Percentiles rank a stretch among this genome's conserved stretches.
Conservation (phyloP, 2,888 invertebrate species). For the Hyalella azteca region DNA sequence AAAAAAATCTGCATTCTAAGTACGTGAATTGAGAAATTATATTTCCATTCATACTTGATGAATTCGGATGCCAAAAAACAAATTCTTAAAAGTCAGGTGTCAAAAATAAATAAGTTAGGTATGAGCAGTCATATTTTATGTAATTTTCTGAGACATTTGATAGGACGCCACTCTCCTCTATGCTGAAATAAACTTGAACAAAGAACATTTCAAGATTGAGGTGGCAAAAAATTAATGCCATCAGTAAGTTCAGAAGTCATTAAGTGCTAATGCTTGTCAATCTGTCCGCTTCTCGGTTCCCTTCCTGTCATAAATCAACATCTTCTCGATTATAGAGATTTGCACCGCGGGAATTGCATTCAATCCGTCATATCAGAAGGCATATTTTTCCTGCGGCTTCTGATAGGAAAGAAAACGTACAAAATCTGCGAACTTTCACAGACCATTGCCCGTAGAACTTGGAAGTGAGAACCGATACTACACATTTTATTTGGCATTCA, state of each 20-base stretch:
- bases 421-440: neutral
- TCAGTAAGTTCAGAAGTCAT: conserved; percentile 35
- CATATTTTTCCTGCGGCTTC: conserved; percentile 25
- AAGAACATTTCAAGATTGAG: neutral
- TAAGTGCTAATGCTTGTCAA: conserved; percentile 14
- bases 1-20: too few relatives aligned
- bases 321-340: conserved; percentile 20
- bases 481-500: neutral
- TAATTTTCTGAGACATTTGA: too few relatives aligned
- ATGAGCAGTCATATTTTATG: too few relatives aligned
- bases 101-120: too few relatives aligned
- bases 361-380: conserved; percentile 27
- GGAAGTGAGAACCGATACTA: neutral
- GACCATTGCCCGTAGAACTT: neutral
- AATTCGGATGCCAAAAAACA: too few relatives aligned
- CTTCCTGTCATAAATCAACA: conserved; percentile 28
- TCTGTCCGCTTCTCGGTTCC: conserved; percentile 1
- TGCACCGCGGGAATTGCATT: neutral
- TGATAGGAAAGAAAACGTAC: neutral
- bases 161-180: too few relatives aligned
- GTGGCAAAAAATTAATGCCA: conserved; percentile 15
- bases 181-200: too few relatives aligned
- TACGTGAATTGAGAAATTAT: too few relatives aligned
- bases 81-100: too few relatives aligned
- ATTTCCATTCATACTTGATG: too few relatives aligned